These are phyloP conservation scores for Ianthella basta DNA, from an alignment of 37 sponge, comb jelly and placozoan genomes.

Conservation along the genomic window DNA sequence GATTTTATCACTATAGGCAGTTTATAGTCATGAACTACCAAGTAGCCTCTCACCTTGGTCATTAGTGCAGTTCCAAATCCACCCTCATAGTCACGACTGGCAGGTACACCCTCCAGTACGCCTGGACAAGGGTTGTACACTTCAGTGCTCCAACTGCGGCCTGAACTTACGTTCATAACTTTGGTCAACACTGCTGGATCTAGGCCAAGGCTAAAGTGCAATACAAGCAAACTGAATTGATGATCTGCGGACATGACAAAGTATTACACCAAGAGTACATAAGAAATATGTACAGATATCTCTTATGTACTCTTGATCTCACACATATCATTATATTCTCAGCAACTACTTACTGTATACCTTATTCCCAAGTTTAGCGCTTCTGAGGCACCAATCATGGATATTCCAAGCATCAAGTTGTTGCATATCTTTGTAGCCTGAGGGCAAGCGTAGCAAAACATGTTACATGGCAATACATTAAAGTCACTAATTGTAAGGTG, in stretches of 20 bases:
- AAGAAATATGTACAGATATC: too few species aligned
- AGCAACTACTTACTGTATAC: too few species aligned
- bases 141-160: conserved; percentile 86
- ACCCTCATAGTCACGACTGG: conserved; percentile 91
- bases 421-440: conserved; percentile 96
- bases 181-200: conserved; percentile 82
- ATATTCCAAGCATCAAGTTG: conserved; percentile 95
- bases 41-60: conserved; percentile 38
- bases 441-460: neutral
- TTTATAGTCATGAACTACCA: too few species aligned
- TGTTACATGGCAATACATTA: too few species aligned
- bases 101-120: conserved; percentile 89
- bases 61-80: conserved; percentile 96
- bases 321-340: too few species aligned
- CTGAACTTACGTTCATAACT: conserved; percentile 90
- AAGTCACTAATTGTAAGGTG: too few species aligned
- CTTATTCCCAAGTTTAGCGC: conserved; percentile 89
- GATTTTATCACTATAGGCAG: too few species aligned
- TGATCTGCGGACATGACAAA: neutral
- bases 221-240: neutral
- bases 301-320: too few species aligned
- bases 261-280: too few species aligned
- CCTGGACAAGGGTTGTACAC: conserved; percentile 98
- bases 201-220: conserved; percentile 77
- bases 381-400: conserved; percentile 94